Percentiles rank a stretch among this genome's conserved stretches.
Conservation (phyloP, 2,797 vertebrate species). For the Muscicapa comitata region DNA sequence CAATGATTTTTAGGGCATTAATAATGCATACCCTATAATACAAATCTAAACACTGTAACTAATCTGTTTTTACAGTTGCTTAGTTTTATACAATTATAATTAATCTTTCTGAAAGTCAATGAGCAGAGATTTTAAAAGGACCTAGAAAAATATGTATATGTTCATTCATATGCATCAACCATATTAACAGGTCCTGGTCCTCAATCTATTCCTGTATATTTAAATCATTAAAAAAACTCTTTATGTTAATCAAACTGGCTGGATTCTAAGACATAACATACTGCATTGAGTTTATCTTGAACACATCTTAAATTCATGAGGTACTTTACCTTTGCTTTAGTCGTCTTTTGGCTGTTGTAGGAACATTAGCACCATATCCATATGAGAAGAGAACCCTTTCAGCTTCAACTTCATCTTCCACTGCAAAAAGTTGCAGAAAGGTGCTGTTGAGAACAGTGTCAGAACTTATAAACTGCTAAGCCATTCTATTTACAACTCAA, state of each 20-base stretch:
- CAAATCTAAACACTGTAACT: neutral
- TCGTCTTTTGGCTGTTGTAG: constrained; percentile 92
- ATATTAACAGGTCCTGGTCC: neutral
- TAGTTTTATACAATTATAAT: neutral
- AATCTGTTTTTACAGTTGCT: neutral
- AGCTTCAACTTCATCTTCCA: constrained; percentile 92
- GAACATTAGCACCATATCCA: constrained; percentile 95
- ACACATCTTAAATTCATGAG: neutral
- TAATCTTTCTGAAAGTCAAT: neutral
- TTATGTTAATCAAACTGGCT: neutral
- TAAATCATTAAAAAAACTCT: neutral
- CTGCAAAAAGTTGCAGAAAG: constrained; percentile 71
- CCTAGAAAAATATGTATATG: neutral
- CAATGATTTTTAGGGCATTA: neutral
- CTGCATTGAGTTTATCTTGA: neutral
- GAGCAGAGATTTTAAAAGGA: neutral
- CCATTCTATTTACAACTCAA: neutral
- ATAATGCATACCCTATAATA: neutral
- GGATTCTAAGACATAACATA: constrained; percentile 10
- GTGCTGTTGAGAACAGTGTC: neutral
- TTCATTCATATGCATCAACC: neutral
- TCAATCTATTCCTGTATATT: neutral
- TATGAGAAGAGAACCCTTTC: constrained; percentile 96
- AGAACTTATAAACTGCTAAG: neutral
- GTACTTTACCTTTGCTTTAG: constrained; percentile 90